Conservation (phyloP, 1,140 invertebrate genomes). For the Laodelphax striatellus region DNA sequence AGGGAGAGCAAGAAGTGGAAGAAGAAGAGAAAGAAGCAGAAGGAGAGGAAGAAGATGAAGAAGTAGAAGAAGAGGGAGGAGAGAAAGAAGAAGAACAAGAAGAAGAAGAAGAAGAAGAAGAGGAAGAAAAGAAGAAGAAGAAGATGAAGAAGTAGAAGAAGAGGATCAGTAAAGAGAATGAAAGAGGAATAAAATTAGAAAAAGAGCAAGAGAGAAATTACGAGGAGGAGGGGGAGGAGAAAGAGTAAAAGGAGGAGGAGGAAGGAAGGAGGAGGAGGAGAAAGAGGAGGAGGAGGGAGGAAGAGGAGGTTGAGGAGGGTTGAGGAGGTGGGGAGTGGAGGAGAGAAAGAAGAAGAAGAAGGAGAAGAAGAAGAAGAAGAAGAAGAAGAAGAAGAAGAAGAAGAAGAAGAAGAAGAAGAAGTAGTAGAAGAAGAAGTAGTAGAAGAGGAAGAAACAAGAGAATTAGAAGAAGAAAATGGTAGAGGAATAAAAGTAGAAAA, state of each 20-base stretch:
- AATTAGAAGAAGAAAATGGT: no score
- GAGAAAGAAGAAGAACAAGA: background rate
- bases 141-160: background rate
- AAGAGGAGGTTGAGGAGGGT: background rate
- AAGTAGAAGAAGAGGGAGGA: background rate
- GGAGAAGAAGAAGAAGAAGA: background rate
- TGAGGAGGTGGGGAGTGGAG: background rate
- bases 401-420: no score
- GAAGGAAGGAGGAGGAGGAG: background rate
- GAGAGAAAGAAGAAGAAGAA: background rate
- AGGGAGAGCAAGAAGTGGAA: background rate
- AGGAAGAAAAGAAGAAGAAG: background rate
- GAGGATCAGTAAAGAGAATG: no score
- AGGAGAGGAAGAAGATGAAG: background rate
- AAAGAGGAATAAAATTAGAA: no score
- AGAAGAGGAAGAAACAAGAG: no score
- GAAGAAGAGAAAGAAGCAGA: no score
- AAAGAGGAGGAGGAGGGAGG: background rate
- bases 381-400: slow-evolving; percentile 1
- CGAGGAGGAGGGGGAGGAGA: background rate
- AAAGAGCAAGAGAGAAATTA: background rate
- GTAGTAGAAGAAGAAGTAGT: no score
- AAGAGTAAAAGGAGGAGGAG: background rate
- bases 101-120: background rate
- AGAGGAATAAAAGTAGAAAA: no score